Evolutionary conservation across 2,888 invertebrate species (phyloP).

Genomic region (Scaptodrosophila latifasciaeformis): DNA sequence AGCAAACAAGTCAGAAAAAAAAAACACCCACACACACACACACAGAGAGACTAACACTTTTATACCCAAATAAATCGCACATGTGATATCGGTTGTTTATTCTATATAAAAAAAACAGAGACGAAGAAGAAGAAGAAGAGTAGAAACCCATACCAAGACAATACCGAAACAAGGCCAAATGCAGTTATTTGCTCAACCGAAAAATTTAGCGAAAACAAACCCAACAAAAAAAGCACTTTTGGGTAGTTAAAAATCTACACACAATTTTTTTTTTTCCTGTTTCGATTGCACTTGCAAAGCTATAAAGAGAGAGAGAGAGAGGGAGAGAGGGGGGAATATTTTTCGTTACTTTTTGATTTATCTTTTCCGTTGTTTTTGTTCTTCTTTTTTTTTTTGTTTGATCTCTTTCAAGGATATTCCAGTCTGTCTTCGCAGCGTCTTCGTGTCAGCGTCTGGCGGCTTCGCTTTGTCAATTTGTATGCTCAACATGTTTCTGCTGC

Average conservation of each 20-base stretch:
- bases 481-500: slow-evolving; percentile 60
- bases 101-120: too few species aligned
- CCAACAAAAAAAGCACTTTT: not conserved
- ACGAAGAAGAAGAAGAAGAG: too few species aligned
- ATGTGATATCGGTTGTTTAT: slow-evolving; percentile 60
- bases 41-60: slow-evolving; percentile 6
- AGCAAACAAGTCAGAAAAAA: slow-evolving; percentile 47
- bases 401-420: slow-evolving; percentile 64
- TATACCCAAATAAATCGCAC: not conserved
- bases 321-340: not conserved
- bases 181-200: slow-evolving; percentile 60
- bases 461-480: slow-evolving; percentile 49
- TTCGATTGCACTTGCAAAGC: slow-evolving; percentile 20
- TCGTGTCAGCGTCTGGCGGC: not conserved
- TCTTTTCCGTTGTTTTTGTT: slow-evolving; percentile 57
- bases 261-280: not conserved
- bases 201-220: slow-evolving; percentile 26
- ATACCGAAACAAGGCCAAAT: slow-evolving; percentile 63
- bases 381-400: slow-evolving; percentile 17
- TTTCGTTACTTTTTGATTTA: slow-evolving; percentile 68
- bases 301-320: not conserved
- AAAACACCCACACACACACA: slow-evolving; percentile 17
- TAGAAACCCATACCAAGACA: slow-evolving; percentile 42
- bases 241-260: not conserved
- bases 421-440: too few species aligned